Base-by-base conservation (phyloP, 2,113 vertebrate genomes). In the Lynx canadensis region DNA sequence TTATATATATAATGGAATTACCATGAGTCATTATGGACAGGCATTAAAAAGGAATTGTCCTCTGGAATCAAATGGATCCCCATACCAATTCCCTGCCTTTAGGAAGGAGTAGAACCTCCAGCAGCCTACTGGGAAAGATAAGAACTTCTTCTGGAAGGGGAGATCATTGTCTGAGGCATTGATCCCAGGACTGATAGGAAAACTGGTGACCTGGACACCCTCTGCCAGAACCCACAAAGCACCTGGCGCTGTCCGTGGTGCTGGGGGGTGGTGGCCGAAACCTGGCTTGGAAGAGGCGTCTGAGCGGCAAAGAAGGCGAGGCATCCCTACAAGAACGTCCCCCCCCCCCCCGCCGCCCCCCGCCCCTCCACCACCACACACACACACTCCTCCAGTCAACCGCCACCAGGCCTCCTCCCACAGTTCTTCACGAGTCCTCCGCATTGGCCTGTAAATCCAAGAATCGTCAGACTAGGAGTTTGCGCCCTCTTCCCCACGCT, bases 61-160 rank as follows among this genome's bases (percentile, higher is more conserved):
- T 50, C 38, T 13, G 8, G n/a, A 38, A 3, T 85, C 63, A 92
- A 73, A 57, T 38, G 33, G 45, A 79, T 65, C 25, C 55, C 74
- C 57, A n/a, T 36, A 78, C 68, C 76, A 65, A n/a, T 93, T 50
- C 65, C 68, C 92, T 38, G 83, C 36, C 68, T 65, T 82, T 57
- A 41, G 33, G 31, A 55, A 87, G 68, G 5, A 82, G 19, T 19
- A 27, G 38, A 73, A 48, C 57, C 98, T 89, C 78, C 98, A 99
- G 98, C 98, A 99, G 97, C 98, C 73, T 65, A 11, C 4, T 31
- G 23, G 63, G 86, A 97, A 92, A 45, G 36, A 55, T 86, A 63
- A 45, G 36, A 36, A 19, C 63, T 83, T 89, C 63, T 87, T 85
- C 11, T 18, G 18, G 81, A 69, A 87, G 68, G 14, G 65, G 80